Conservation (phyloP, 1,140 invertebrate genomes). For the Calliphora vicina region DNA sequence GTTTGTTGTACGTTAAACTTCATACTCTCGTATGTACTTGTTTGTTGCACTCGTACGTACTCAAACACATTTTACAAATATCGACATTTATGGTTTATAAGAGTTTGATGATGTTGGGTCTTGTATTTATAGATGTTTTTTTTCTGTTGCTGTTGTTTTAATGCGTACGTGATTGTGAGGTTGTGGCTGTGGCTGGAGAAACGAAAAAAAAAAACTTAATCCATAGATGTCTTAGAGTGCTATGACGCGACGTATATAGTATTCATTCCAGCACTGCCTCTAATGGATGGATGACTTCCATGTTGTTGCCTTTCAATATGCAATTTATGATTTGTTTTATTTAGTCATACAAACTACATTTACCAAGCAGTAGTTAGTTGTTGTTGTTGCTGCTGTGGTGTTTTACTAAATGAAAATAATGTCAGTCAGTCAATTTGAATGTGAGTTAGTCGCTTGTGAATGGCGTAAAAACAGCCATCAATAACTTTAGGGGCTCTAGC, state of each 20-base stretch:
- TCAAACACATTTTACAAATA: neutral
- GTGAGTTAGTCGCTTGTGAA: neutral
- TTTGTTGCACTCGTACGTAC: neutral
- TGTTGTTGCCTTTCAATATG: neutral
- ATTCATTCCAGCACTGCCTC: neutral
- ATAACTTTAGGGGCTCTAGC: neutral
- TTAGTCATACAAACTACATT: neutral
- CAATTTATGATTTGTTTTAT: constrained; percentile 8
- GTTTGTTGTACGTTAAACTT: neutral
- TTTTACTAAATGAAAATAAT: neutral
- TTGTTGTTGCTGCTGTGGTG: neutral
- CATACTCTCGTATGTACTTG: neutral
- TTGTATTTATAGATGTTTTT: neutral
- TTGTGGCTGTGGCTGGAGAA: neutral
- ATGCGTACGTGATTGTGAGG: neutral
- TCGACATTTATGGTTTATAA: constrained; percentile 6
- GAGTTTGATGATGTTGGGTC: neutral
- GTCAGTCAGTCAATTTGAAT: neutral
- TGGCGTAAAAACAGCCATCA: neutral
- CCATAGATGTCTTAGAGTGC: neutral
- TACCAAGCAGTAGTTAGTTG: neutral
- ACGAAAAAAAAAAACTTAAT: neutral
- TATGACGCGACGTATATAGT: neutral
- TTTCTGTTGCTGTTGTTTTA: neutral
- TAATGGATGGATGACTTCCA: neutral